These are phyloP conservation scores for Hyppa rectilinea DNA, from an alignment of 2,888 invertebrate genomes.

Conservation along the genomic window DNA sequence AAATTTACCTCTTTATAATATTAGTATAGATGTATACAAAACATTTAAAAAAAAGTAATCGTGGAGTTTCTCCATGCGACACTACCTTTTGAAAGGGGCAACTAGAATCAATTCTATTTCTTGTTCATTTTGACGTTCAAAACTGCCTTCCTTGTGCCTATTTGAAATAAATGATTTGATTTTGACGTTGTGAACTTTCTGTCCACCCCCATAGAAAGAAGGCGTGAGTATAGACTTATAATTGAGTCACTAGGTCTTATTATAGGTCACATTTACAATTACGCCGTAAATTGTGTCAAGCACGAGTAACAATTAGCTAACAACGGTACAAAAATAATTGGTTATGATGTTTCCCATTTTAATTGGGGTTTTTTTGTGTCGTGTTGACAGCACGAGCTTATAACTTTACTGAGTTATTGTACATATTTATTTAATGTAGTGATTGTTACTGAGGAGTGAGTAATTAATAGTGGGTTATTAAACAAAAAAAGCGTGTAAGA, in stretches of 20 bases:
- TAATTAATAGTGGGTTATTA: background rate
- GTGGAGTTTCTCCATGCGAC: too few relatives aligned
- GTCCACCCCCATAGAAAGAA: too few relatives aligned
- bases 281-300: conserved; percentile 10
- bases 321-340: conserved; percentile 53
- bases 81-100: too few relatives aligned
- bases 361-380: conserved; percentile 48
- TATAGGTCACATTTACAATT: conserved; percentile 19
- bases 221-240: too few relatives aligned
- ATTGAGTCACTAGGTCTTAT: background rate
- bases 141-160: too few relatives aligned
- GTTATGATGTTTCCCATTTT: conserved; percentile 40
- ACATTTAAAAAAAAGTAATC: too few relatives aligned
- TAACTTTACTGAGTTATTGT: conserved; percentile 27
- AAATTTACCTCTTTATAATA: too few relatives aligned
- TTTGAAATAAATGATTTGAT: too few relatives aligned
- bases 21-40: too few relatives aligned
- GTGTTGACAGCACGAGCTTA: conserved; percentile 26
- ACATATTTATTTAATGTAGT: conserved; percentile 25
- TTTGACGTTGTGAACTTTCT: too few relatives aligned
- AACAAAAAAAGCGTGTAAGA: background rate
- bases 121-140: too few relatives aligned
- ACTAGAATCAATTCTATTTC: too few relatives aligned
- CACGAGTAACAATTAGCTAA: conserved; percentile 43
- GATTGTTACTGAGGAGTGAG: background rate